Evolutionary conservation across 2,888 invertebrate species (phyloP), one percentile per base, ranked within the genome.

Genomic region (Limnephilus auricula): DNA sequence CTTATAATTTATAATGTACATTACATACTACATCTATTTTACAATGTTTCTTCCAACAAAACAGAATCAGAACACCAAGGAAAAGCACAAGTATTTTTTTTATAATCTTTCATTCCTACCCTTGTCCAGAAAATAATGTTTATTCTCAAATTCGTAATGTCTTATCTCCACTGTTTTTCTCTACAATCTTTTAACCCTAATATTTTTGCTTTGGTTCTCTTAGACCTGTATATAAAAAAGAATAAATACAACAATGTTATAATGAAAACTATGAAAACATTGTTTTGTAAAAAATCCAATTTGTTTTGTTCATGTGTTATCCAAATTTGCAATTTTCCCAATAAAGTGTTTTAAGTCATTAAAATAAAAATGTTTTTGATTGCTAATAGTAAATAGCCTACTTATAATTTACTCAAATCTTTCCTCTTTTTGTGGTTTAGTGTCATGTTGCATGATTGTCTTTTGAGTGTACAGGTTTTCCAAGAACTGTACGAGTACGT

Each of bases 391-490:
- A 6, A n/a, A n/a, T 65, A 65, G 65, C n/a, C 65, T 65, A 65
- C 65, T 65, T n/a, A 25, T 65, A 65, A 25, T 9, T 2, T 25
- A 9, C n/a, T 65, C 25, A 6, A 65, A 65, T 65, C 25, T 65
- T 65, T 65, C n/a, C 65, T 65, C 18, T 65, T 65, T 25, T 65
- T 65, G 65, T 65, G 65, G n/a, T 34, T 25, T 88, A 88, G 87
- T 88, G 87, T 88, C 65, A 88, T 88, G 87, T 78, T 88, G 87
- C 87, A 88, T 88, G 87, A 78, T 34, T 88, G 87, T 88, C 87
- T 88, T 79, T 34, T 78, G 78, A 32, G 78, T 34, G 15, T 84
- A 82, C 32, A 82, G 25, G 32, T 82, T 82, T 82, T 34, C 32
- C 82, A n/a, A 25, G 25, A 65, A 65, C 65, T 65, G 25, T n/a